Evolutionary conservation across 2,888 invertebrate species (phyloP).

Genomic region (Glomeris marginata): DNA sequence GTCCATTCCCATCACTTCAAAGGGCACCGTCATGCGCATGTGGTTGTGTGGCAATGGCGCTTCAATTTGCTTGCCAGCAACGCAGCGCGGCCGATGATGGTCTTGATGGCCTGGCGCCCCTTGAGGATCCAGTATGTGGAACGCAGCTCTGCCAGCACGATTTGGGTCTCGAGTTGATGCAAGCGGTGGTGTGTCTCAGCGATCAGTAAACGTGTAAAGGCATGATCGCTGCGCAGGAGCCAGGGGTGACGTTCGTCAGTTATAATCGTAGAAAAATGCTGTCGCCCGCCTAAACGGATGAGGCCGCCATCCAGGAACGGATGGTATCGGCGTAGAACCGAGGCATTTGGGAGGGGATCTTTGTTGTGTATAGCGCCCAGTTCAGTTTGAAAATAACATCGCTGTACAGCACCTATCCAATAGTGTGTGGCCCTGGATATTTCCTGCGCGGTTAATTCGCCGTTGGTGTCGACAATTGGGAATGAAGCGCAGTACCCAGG

Average conservation of each 20-base stretch:
- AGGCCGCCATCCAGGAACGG: slow-evolving; percentile 3
- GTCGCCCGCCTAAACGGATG: slow-evolving; percentile 2
- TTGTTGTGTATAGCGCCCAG: background rate
- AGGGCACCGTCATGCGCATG: slow-evolving; percentile 1
- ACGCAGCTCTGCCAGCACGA: slow-evolving; percentile 11
- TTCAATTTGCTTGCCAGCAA: too few relatives aligned
- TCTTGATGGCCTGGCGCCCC: slow-evolving; percentile 11
- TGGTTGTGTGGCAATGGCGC: background rate
- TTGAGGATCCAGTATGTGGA: slow-evolving; percentile 14
- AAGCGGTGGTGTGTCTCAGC: background rate
- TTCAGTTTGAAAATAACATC: background rate
- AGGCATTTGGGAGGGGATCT: background rate
- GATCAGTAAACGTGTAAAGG: background rate
- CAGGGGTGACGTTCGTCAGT: background rate
- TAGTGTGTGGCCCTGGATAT: too few relatives aligned
- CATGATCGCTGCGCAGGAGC: background rate
- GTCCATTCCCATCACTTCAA: slow-evolving; percentile 8
- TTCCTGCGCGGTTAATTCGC: too few relatives aligned
- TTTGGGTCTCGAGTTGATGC: slow-evolving; percentile 12
- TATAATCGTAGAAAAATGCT: background rate
- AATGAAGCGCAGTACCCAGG: too few relatives aligned
- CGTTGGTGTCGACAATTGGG: too few relatives aligned
- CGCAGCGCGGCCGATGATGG: slow-evolving; percentile 2
- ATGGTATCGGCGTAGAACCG: background rate
- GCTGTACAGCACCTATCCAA: background rate